These are phyloP conservation scores for Pygoscelis antarcticus DNA, from an alignment of 2,113 vertebrate species.

Conservation along the genomic window DNA sequence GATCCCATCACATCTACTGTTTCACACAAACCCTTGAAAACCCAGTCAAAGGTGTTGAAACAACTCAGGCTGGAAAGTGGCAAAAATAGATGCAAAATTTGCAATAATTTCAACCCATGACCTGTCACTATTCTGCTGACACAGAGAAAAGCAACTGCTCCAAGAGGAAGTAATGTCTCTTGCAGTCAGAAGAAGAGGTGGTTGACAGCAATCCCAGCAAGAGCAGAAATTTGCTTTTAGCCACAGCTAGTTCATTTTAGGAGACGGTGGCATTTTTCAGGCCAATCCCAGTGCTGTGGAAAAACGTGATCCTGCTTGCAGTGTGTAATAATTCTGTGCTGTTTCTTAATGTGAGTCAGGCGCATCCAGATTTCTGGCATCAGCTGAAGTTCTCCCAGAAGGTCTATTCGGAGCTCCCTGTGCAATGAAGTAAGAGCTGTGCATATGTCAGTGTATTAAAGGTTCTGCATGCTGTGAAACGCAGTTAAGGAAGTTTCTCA, in stretches of 20 bases:
- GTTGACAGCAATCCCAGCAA: not conserved
- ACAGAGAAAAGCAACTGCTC: not conserved
- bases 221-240: not conserved
- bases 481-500: conserved; percentile 5
- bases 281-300: not conserved
- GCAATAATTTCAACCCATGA: not conserved
- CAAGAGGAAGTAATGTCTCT: not conserved
- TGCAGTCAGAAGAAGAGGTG: not conserved
- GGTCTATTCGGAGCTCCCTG: not conserved
- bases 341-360: not conserved
- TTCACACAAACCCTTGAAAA: not conserved
- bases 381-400: not conserved
- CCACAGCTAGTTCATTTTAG: not conserved
- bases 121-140: not conserved
- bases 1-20: not conserved
- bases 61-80: not conserved
- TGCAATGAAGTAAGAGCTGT: conserved; percentile 21
- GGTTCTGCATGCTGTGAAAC: conserved; percentile 1
- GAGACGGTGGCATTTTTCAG: not conserved
- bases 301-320: not conserved
- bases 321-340: not conserved
- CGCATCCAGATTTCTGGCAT: not conserved
- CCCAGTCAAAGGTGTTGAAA: not conserved
- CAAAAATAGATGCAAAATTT: not conserved
- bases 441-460: conserved; percentile 34